phyloP scores from a whole-genome alignment of 2,888 invertebrate genomes.

The Creontiades dilutus region DNA sequence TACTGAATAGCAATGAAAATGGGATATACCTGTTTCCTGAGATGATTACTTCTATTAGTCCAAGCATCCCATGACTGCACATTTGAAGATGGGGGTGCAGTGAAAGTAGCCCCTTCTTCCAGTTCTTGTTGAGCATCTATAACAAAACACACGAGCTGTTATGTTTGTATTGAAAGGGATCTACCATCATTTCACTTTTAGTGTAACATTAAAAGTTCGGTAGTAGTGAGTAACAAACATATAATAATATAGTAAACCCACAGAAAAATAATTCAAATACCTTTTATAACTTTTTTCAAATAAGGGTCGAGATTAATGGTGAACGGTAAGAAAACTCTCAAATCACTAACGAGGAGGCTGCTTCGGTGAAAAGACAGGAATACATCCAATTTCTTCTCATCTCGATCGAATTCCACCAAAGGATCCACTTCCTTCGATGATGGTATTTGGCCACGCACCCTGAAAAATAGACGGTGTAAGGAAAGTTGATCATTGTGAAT shows the following conservation, averaged over 20 bases:
- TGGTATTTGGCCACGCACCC: constrained; percentile 90
- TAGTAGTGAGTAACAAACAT: too few species aligned
- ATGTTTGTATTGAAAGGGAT: neutral
- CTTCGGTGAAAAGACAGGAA: constrained; percentile 93
- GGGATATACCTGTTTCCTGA: constrained; percentile 17
- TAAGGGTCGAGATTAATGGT: constrained; percentile 99
- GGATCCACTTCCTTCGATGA: constrained; percentile 92
- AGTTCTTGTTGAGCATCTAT: constrained; percentile 85
- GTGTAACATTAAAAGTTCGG: too few species aligned
- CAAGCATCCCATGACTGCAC: constrained; percentile 42
- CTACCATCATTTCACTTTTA: neutral
- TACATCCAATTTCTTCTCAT: constrained; percentile 96
- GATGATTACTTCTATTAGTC: neutral
- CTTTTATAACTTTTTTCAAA: constrained; percentile 97
- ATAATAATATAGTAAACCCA: neutral
- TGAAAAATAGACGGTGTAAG: too few species aligned
- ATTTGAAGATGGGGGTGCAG: neutral
- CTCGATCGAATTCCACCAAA: constrained; percentile 93
- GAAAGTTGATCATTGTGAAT: too few species aligned
- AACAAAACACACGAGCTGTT: constrained; percentile 72
- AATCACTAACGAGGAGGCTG: constrained; percentile 90
- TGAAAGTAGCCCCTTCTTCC: constrained; percentile 80
- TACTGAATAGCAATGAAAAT: too few species aligned
- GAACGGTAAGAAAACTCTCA: constrained; percentile 97
- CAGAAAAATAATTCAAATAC: constrained; percentile 79